Conservation (phyloP, 2,113 vertebrate species). For the Brachypteracias leptosomus region DNA sequence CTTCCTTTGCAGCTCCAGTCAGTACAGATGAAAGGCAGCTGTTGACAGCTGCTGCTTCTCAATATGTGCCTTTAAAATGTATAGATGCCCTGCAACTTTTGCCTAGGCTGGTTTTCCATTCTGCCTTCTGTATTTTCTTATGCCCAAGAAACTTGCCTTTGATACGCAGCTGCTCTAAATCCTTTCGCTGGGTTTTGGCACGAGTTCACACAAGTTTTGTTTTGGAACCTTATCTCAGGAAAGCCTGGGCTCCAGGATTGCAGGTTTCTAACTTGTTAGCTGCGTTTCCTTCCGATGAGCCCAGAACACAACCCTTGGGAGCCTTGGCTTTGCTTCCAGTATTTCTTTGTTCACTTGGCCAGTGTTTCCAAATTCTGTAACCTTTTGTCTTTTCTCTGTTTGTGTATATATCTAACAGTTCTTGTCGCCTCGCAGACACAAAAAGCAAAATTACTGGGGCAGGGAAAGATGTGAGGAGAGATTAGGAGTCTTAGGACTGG, state of each 20-base stretch:
- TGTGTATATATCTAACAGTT: background rate
- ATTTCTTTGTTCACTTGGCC: background rate
- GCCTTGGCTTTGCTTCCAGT: background rate
- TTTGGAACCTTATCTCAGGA: background rate
- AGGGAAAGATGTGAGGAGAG: background rate
- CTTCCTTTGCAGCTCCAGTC: background rate
- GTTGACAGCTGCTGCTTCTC: background rate
- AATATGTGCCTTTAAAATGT: background rate
- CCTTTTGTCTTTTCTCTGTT: background rate
- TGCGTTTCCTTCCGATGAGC: background rate
- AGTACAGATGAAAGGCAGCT: background rate
- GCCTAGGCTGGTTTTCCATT: background rate
- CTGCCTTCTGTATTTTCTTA: background rate
- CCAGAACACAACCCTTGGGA: background rate
- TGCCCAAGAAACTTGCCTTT: background rate
- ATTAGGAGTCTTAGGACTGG: background rate
- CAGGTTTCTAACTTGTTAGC: background rate
- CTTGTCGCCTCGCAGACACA: background rate
- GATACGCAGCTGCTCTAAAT: accelerated
- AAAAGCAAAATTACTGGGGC: background rate
- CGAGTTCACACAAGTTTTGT: background rate
- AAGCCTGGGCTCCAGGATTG: background rate
- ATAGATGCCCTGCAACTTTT: background rate
- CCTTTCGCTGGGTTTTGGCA: background rate
- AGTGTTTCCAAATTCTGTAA: background rate